These are phyloP conservation scores for Mycalesis mineus DNA, from an alignment of 2,888 invertebrate genomes.

Conservation along the genomic window DNA sequence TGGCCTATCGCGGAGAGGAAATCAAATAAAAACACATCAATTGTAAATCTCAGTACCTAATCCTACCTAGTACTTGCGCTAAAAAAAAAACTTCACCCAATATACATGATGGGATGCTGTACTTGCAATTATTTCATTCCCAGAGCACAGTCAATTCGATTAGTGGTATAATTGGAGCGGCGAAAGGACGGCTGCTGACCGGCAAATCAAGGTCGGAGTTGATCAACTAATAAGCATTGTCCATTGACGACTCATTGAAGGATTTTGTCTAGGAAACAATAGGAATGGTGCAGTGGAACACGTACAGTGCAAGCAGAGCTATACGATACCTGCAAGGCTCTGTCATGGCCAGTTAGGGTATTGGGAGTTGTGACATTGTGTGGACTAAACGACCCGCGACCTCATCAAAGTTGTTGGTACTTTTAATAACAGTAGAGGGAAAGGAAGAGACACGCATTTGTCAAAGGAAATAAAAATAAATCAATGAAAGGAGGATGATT, in stretches of 20 bases:
- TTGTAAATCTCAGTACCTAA: too few relatives aligned
- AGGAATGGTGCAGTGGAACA: conserved; percentile 13
- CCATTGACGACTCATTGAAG: conserved; percentile 19
- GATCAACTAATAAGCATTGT: conserved; percentile 19
- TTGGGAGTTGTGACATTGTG: conserved; percentile 2
- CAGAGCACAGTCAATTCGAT: conserved; percentile 69
- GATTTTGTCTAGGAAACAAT: not conserved
- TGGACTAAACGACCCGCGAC: not conserved
- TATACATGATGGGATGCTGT: conserved; percentile 56
- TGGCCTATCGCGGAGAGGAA: not conserved
- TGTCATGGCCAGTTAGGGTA: conserved; percentile 33
- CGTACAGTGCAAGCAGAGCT: not conserved
- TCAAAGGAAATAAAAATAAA: too few relatives aligned
- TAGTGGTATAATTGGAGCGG: conserved; percentile 61
- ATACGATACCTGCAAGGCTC: conserved; percentile 23
- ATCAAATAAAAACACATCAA: not conserved
- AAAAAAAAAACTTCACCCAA: conserved; percentile 35
- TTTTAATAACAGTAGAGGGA: too few relatives aligned
- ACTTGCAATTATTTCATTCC: conserved; percentile 69
- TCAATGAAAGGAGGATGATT: too few relatives aligned
- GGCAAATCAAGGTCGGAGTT: conserved; percentile 44
- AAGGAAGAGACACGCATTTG: too few relatives aligned
- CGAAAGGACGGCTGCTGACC: conserved; percentile 55
- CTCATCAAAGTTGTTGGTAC: too few relatives aligned
- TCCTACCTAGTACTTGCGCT: too few relatives aligned